phyloP scores from a whole-genome alignment of 2,797 vertebrate species.

The Pipistrellus pygmaeus region DNA sequence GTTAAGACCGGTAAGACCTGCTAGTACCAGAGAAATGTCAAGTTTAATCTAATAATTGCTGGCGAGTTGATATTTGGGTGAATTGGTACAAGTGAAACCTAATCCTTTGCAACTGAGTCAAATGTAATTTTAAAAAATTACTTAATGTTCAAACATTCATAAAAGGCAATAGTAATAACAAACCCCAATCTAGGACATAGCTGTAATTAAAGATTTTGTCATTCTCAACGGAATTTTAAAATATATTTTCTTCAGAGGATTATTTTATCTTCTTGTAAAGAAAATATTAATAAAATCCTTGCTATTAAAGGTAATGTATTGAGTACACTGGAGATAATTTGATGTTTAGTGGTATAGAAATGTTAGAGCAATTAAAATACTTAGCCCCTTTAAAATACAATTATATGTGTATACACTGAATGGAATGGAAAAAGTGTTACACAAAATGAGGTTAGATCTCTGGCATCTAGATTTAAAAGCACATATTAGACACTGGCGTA shows the following conservation, averaged over 20 bases:
- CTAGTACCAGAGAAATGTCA: not conserved
- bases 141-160: slow-evolving; percentile 16
- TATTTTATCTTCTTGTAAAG: slow-evolving; percentile 44
- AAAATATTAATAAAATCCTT: not conserved
- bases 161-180: slow-evolving; percentile 4
- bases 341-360: not conserved
- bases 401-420: slow-evolving; percentile 1
- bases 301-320: not conserved
- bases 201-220: slow-evolving; percentile 41
- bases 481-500: not conserved
- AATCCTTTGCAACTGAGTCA: slow-evolving; percentile 2
- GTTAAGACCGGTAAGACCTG: not conserved
- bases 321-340: not conserved
- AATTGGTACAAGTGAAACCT: not conserved
- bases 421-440: slow-evolving; percentile 5
- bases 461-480: slow-evolving; percentile 27
- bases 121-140: not conserved
- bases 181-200: not conserved
- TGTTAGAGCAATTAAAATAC: slow-evolving; percentile 13
- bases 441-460: not conserved
- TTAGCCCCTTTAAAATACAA: slow-evolving; percentile 17
- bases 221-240: slow-evolving; percentile 31
- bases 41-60: not conserved
- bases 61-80: not conserved
- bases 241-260: not conserved